Conservation (phyloP, 2,797 vertebrate species). For the Lophius americanus region DNA sequence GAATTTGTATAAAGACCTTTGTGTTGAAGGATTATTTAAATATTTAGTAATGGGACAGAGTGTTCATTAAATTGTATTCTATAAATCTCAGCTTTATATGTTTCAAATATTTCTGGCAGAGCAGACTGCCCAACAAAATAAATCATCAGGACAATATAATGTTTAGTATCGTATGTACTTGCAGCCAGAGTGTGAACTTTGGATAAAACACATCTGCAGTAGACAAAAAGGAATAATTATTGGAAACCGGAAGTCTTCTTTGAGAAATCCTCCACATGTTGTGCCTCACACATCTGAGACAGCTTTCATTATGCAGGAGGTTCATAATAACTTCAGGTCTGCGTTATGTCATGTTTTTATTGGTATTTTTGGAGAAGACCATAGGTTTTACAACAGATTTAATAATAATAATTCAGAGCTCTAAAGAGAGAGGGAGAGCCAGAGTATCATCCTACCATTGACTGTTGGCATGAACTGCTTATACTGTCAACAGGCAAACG, state of each 20-base stretch:
- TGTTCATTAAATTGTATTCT: too few relatives aligned
- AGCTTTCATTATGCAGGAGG: conserved; percentile 80
- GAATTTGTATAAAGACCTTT: too few relatives aligned
- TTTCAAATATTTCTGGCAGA: too few relatives aligned
- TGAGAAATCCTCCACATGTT: conserved; percentile 70
- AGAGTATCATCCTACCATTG: conserved; percentile 90
- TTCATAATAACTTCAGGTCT: conserved; percentile 86
- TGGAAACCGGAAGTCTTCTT: conserved; percentile 38
- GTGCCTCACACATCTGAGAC: conserved; percentile 31
- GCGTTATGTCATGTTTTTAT: conserved; percentile 81
- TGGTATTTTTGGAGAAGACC: conserved; percentile 88
- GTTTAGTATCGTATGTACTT: too few relatives aligned
- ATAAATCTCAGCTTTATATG: too few relatives aligned
- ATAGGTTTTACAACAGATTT: conserved; percentile 87
- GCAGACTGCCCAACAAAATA: too few relatives aligned
- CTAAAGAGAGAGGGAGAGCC: conserved; percentile 89
- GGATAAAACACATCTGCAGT: too few relatives aligned
- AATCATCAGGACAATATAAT: too few relatives aligned
- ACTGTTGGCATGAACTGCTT: conserved; percentile 66
- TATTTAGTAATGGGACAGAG: too few relatives aligned
- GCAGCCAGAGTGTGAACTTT: too few relatives aligned
- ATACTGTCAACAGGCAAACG: conserved; percentile 92
- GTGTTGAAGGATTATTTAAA: too few relatives aligned
- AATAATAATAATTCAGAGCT: conserved; percentile 94
- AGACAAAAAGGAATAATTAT: too few relatives aligned